Evolutionary conservation across 2,888 invertebrate genomes (phyloP).

Genomic region (Toxonevra muliebris): DNA sequence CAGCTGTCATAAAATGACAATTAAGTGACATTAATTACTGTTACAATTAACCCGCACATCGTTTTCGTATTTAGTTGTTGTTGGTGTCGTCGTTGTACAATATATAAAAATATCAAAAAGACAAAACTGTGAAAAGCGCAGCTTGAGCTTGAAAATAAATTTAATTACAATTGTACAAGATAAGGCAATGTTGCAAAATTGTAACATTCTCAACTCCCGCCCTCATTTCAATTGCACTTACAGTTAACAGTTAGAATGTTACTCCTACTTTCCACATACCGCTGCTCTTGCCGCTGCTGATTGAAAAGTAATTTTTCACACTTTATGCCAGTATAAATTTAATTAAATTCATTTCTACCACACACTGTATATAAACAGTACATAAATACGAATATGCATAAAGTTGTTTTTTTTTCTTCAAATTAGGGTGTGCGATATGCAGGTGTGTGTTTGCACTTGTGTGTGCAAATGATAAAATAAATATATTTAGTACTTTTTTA

Average conservation of each 20-base stretch:
- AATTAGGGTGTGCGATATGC: slow-evolving; percentile 7
- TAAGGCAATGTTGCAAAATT: not conserved
- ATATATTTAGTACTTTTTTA: not conserved
- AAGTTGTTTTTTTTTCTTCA: not conserved
- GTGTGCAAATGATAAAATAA: not conserved
- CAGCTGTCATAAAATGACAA: slow-evolving; percentile 13
- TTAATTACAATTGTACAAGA: not conserved
- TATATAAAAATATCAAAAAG: not conserved
- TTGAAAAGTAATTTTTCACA: slow-evolving; percentile 16
- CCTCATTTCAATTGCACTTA: not conserved
- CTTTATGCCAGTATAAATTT: slow-evolving; percentile 2
- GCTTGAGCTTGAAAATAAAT: not conserved
- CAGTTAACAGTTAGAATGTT: not conserved
- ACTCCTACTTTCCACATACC: not conserved
- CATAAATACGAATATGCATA: too few relatives aligned
- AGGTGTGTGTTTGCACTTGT: not conserved
- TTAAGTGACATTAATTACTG: not conserved
- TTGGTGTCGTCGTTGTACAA: not conserved
- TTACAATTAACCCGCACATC: not conserved
- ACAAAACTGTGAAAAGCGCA: not conserved
- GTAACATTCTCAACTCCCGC: not conserved
- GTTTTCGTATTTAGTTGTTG: not conserved
- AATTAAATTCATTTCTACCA: slow-evolving; percentile 1
- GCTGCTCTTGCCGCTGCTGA: not conserved
- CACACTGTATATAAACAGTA: too few relatives aligned